Evolutionary conservation across 23 tunicate genomes (phyloP).

Genomic region (Oikopleura vanhoeffeni): DNA sequence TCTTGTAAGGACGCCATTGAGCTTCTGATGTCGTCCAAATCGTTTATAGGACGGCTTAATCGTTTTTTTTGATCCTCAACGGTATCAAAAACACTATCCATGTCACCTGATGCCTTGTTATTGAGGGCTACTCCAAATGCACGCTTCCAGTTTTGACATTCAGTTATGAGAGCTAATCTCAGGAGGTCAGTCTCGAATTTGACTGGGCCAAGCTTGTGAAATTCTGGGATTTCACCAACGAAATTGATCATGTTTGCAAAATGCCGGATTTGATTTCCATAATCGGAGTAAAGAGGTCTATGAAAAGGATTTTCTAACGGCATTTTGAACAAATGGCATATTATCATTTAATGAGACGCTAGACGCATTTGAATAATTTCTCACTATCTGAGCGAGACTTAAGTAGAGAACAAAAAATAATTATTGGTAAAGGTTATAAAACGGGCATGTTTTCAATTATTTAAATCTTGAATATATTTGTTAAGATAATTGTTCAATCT

Average conservation of each 20-base stretch:
- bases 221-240: not conserved
- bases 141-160: constrained; percentile 59
- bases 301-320: too few relatives aligned
- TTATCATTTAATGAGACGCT: too few relatives aligned
- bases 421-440: too few relatives aligned
- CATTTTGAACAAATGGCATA: too few relatives aligned
- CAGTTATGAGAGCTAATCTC: constrained; percentile 46
- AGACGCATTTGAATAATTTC: too few relatives aligned
- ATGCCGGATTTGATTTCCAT: constrained; percentile 13
- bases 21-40: constrained; percentile 76
- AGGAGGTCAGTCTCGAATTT: constrained; percentile 49
- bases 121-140: constrained; percentile 75
- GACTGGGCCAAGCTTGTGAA: constrained; percentile 32
- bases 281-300: constrained; percentile 8
- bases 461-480: too few relatives aligned
- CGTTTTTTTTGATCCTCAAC: constrained; percentile 63
- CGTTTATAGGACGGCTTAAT: constrained; percentile 69
- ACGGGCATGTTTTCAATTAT: too few relatives aligned
- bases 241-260: not conserved
- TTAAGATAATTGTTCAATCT: too few relatives aligned
- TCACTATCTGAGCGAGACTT: too few relatives aligned
- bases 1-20: constrained; percentile 71
- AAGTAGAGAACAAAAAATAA: too few relatives aligned
- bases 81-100: constrained; percentile 66
- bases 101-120: constrained; percentile 44